phyloP scores from a whole-genome alignment of 2,113 vertebrate genomes.

The Lampris megalopsis region DNA sequence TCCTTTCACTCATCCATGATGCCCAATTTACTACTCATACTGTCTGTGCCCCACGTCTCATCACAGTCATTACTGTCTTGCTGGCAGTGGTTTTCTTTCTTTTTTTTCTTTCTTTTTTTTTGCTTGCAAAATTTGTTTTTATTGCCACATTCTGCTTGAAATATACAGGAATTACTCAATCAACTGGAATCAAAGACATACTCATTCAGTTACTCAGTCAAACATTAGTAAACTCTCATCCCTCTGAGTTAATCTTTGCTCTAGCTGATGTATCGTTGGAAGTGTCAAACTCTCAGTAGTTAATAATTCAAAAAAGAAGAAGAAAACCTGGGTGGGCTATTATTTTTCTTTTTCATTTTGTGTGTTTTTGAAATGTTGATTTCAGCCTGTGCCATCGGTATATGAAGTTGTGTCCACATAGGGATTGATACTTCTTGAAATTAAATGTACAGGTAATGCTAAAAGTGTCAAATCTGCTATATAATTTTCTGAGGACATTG shows the following conservation, averaged over 20 bases:
- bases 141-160: slow-evolving; percentile 2
- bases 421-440: not conserved
- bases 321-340: too few species aligned
- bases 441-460: too few species aligned
- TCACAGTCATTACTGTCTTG: slow-evolving; percentile 11
- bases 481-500: not conserved
- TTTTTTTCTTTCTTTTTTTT: not conserved
- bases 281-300: slow-evolving; percentile 5
- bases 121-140: not conserved
- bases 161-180: slow-evolving; percentile 33
- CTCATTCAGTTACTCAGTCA: slow-evolving; percentile 27
- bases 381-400: not conserved
- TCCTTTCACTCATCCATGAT: not conserved
- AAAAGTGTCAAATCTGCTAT: not conserved
- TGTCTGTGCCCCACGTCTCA: slow-evolving; percentile 10
- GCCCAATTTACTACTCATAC: slow-evolving; percentile 33
- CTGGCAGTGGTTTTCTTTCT: too few species aligned
- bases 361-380: not conserved
- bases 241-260: slow-evolving; percentile 14
- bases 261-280: slow-evolving; percentile 13
- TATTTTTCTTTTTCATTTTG: not conserved
- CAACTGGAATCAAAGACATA: slow-evolving; percentile 32
- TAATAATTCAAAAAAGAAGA: too few species aligned
- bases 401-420: not conserved
- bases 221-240: slow-evolving; percentile 22